Base-by-base conservation (phyloP, 2,797 vertebrate genomes). In the Pelochelys cantorii region DNA sequence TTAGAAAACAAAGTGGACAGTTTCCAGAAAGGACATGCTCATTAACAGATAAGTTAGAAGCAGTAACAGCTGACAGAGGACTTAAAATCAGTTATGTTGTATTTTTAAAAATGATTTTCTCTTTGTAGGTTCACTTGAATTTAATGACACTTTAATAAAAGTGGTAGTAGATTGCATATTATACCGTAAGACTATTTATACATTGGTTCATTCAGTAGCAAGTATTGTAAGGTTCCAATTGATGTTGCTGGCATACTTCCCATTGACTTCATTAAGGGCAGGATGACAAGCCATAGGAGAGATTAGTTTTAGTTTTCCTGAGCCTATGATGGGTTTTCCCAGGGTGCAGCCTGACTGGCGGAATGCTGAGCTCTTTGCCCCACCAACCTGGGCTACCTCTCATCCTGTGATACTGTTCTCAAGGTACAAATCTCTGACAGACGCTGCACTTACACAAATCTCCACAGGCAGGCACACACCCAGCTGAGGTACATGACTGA, bases 1-100 rank as follows among this genome's bases (percentile, higher is more conserved):
- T 79, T 90, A 86, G 54, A 90, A 93, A 95, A 92, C 90, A 95
- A 95, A 96, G 83, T 81, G 78, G 77, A 81, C 89, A 85, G 89
- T 83, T 94, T 83, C 83, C 90, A 93, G 48, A 56, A 87, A 87
- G 93, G 22, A 88, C 42, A 71, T 89, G 62, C 31, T 14, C 90
- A 84, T 89, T 83, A 86, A 74, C 75, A 93, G 81, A 79, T 83
- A 68, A 88, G 54, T 31, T 92, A 65, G 84, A 94, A 71, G 68
- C 13, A 60, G 53, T 85, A 92, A 95, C 65, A 59, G 57, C 65
- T 57, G 52, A 84, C 37, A 52, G 18, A 29, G 34, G 10, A 92
- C 83, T 86, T 92, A 90, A 86, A 80, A 77, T 85, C 78, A 81
- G 68, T 88, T 71, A 17, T 4, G 20, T 90, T 88, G 78, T 62